phyloP scores from a whole-genome alignment of 2,888 invertebrate species.

The Platycnemis pennipes region DNA sequence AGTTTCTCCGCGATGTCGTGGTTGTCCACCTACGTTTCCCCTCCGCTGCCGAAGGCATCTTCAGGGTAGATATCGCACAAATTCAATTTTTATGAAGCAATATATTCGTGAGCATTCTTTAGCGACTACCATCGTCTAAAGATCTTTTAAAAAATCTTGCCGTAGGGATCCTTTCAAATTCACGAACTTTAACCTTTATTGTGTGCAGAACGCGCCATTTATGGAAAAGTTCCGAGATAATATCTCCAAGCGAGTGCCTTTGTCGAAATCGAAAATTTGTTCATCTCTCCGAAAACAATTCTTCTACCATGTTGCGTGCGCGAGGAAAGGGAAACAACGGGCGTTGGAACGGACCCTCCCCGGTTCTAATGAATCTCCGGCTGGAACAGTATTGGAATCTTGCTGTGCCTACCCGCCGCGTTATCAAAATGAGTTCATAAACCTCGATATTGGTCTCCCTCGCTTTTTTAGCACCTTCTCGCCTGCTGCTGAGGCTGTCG shows the following conservation, averaged over 20 bases:
- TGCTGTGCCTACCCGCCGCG: background rate
- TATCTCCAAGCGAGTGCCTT: background rate
- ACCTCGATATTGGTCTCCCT: background rate
- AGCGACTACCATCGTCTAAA: too few relatives aligned
- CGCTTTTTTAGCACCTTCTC: background rate
- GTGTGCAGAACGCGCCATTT: background rate
- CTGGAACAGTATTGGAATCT: background rate
- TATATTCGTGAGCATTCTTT: too few relatives aligned
- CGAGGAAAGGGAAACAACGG: background rate
- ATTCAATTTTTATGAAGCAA: too few relatives aligned
- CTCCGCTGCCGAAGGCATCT: too few relatives aligned
- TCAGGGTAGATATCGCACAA: too few relatives aligned
- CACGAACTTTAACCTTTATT: background rate
- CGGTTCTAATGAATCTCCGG: background rate
- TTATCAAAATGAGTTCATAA: constrained; percentile 16
- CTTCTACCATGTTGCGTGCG: background rate
- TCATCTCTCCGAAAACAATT: background rate
- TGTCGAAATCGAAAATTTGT: background rate
- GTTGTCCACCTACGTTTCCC: too few relatives aligned
- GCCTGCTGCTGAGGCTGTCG: background rate
- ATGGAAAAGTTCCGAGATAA: background rate
- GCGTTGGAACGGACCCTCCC: background rate
- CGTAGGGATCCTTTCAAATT: too few relatives aligned
- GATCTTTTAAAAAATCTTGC: too few relatives aligned
- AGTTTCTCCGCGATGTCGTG: too few relatives aligned